Evolutionary conservation across 2,797 vertebrate species (phyloP).

Genomic region (Gila robusta): DNA sequence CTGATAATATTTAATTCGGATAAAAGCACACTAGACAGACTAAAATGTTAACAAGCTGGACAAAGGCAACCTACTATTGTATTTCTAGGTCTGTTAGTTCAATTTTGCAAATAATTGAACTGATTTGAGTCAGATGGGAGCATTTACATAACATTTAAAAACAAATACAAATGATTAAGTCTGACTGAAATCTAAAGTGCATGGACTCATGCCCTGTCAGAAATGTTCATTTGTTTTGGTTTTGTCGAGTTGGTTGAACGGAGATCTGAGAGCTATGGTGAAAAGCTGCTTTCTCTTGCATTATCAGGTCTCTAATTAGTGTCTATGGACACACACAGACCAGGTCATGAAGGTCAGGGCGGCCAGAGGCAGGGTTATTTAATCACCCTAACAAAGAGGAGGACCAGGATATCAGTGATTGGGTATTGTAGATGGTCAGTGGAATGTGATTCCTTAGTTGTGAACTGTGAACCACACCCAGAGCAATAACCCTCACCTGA

Average conservation of each 20-base stretch:
- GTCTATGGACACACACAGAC: slow-evolving; percentile 76
- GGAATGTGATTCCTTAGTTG: slow-evolving; percentile 60
- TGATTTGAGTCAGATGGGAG: not conserved
- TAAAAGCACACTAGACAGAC: not conserved
- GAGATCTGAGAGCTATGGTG: slow-evolving; percentile 60
- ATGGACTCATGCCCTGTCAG: not conserved
- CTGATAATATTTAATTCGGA: not conserved
- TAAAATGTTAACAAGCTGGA: not conserved
- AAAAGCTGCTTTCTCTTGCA: slow-evolving; percentile 68
- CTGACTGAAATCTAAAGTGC: not conserved
- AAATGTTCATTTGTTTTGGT: slow-evolving; percentile 5
- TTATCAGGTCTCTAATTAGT: slow-evolving; percentile 77
- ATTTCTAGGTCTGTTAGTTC: not conserved
- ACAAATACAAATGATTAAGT: not conserved
- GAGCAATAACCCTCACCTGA: slow-evolving; percentile 63
- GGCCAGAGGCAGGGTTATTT: slow-evolving; percentile 76
- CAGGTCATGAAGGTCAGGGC: slow-evolving; percentile 75
- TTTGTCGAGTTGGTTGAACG: slow-evolving; percentile 34
- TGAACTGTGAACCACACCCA: slow-evolving; percentile 57
- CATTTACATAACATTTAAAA: not conserved
- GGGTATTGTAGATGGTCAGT: slow-evolving; percentile 54
- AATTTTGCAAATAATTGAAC: not conserved
- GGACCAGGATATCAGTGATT: slow-evolving; percentile 53
- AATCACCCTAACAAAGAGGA: slow-evolving; percentile 72
- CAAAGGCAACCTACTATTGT: not conserved